These are phyloP conservation scores for Zoanthus sansibaricus DNA, from an alignment of 92 coral and sea anemone genomes.

Conservation along the genomic window DNA sequence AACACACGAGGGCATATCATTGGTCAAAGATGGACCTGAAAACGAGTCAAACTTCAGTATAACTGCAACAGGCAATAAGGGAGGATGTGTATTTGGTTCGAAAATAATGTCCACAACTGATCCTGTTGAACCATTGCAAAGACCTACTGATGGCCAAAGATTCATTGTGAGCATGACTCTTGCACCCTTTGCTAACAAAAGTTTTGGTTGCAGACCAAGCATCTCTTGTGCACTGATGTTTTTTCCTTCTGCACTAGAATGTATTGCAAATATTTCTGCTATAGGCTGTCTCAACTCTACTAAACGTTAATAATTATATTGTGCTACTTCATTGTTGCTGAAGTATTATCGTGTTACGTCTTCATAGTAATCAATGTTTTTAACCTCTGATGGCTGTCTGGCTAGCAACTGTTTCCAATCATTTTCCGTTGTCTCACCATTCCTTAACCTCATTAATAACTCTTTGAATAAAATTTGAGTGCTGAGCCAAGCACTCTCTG, in stretches of 20 bases:
- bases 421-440: conserved; percentile 19
- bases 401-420: conserved; percentile 20
- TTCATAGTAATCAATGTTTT: conserved; percentile 16
- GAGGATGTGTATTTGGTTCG: conserved; percentile 13
- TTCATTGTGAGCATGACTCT: no score
- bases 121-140: conserved; percentile 38
- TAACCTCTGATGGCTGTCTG: conserved; percentile 23
- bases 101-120: conserved; percentile 28
- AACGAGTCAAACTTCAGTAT: conserved; percentile 25
- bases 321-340: conserved; percentile 30
- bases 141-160: conserved; percentile 28
- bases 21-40: conserved; percentile 33
- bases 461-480: conserved; percentile 20
- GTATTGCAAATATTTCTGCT: conserved; percentile 32
- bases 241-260: conserved; percentile 13
- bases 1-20: conserved; percentile 39
- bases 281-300: conserved; percentile 32
- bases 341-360: conserved; percentile 16
- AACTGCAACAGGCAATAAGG: conserved; percentile 39
- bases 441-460: conserved; percentile 1
- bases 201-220: conserved; percentile 38
- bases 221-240: conserved; percentile 36
- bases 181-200: conserved; percentile 6
- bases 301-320: conserved; percentile 6
- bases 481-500: conserved; percentile 15